A percentile compares a stretch with the other conserved stretches of the same genome.
phyloP scores from a whole-genome alignment of 2,888 invertebrate genomes.

The Chrysomela aeneicollis region DNA sequence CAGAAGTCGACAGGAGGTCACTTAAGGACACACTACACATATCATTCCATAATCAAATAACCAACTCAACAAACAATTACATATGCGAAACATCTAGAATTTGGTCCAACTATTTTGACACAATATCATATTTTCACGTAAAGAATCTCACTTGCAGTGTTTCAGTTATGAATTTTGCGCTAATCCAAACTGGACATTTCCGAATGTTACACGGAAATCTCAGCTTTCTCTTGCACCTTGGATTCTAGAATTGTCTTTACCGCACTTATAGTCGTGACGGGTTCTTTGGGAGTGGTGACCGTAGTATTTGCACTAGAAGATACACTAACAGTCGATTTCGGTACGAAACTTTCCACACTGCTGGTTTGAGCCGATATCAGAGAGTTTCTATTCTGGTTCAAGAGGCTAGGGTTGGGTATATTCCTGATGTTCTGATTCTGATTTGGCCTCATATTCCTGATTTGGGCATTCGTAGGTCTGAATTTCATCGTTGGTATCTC shows the following conservation, averaged over 20 bases:
- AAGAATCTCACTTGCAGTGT: background rate
- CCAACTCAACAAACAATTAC: background rate
- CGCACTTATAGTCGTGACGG: constrained; percentile 25
- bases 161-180: background rate
- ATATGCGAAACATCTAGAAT: background rate
- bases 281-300: constrained; percentile 26
- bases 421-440: constrained; percentile 69
- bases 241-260: constrained; percentile 37
- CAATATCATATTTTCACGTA: constrained; percentile 4
- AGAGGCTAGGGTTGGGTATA: constrained; percentile 70
- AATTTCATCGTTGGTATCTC: constrained; percentile 58
- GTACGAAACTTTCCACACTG: constrained; percentile 3
- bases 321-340: constrained; percentile 20
- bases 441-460: constrained; percentile 55
- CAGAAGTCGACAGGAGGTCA: too few relatives aligned
- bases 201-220: constrained; percentile 46
- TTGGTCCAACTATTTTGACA: background rate
- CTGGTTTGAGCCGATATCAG: constrained; percentile 33
- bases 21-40: background rate
- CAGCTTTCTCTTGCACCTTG: constrained; percentile 45
- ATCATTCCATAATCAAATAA: background rate
- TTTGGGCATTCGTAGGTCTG: constrained; percentile 51
- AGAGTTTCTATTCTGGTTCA: constrained; percentile 61
- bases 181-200: background rate
- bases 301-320: constrained; percentile 21